Conservation (phyloP, 1,140 invertebrate genomes). For the Eufriesea mexicana region DNA sequence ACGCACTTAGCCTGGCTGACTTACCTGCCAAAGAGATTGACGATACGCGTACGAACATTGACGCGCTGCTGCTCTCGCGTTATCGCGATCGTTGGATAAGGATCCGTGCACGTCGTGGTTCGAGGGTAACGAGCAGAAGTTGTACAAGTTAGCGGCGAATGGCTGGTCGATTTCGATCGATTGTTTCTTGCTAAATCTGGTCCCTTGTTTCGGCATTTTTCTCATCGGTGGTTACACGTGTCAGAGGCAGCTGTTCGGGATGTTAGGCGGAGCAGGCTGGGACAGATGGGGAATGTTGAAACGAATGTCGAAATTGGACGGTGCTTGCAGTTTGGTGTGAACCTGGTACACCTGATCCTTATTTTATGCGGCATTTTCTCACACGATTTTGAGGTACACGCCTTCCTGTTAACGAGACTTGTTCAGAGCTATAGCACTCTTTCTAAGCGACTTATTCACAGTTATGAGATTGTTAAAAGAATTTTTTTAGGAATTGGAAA, state of each 20-base stretch:
- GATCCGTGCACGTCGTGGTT: not conserved
- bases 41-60: slow-evolving; percentile 32
- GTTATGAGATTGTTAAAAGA: too few relatives aligned
- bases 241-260: not conserved
- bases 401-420: too few relatives aligned
- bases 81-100: slow-evolving; percentile 24
- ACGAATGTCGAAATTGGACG: not conserved
- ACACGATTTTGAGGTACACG: too few relatives aligned
- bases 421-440: too few relatives aligned
- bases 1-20: slow-evolving; percentile 36
- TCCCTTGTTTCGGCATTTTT: not conserved
- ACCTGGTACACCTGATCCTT: too few relatives aligned
- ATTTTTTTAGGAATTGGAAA: too few relatives aligned
- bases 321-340: not conserved
- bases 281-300: too few relatives aligned
- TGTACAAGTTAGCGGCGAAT: not conserved
- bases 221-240: not conserved
- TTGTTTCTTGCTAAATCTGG: not conserved
- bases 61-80: not conserved
- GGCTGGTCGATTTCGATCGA: not conserved
- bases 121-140: not conserved
- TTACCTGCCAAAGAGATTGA: slow-evolving; percentile 46
- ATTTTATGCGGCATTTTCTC: too few relatives aligned
- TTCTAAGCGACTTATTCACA: too few relatives aligned
- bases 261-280: not conserved